Conservation (phyloP, 2,113 vertebrate genomes). For the Promerops cafer region DNA sequence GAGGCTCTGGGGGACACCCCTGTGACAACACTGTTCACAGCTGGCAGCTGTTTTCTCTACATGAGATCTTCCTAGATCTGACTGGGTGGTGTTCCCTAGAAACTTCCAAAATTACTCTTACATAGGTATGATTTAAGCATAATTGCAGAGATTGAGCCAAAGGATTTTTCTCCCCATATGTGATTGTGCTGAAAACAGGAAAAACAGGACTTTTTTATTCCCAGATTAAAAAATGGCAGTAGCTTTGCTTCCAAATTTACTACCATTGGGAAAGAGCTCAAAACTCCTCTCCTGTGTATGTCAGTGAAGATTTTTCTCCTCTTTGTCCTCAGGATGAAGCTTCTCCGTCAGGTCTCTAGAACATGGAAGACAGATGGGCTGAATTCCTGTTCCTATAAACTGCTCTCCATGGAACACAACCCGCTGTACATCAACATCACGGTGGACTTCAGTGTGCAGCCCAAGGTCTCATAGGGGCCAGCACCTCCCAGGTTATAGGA, state of each 20-base stretch:
- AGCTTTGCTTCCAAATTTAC: background rate
- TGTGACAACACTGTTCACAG: background rate
- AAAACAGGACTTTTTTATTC: background rate
- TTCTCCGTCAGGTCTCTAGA: constrained; percentile 77
- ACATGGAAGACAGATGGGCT: constrained; percentile 88
- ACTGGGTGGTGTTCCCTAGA: background rate
- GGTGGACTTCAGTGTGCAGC: constrained; percentile 74
- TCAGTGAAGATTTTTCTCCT: background rate
- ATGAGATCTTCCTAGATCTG: background rate
- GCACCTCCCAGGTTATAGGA: background rate
- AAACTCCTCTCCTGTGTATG: background rate
- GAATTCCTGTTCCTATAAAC: constrained; percentile 84
- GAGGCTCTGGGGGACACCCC: background rate
- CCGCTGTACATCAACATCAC: constrained; percentile 89
- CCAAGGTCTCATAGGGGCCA: background rate
- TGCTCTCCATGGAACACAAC: constrained; percentile 78
- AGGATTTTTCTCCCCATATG: background rate
- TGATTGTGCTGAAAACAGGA: background rate
- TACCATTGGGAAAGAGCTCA: background rate
- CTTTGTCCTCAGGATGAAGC: constrained; percentile 80
- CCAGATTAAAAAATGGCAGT: background rate
- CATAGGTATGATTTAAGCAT: background rate
- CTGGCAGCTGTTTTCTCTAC: background rate
- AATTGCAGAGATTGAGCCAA: background rate
- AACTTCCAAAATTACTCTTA: background rate